A percentile compares a stretch with the other conserved stretches of the same genome.
These are phyloP conservation scores for Bursaphelenchus mucronatus DNA, from an alignment of 1,140 invertebrate genomes.

Conservation along the genomic window DNA sequence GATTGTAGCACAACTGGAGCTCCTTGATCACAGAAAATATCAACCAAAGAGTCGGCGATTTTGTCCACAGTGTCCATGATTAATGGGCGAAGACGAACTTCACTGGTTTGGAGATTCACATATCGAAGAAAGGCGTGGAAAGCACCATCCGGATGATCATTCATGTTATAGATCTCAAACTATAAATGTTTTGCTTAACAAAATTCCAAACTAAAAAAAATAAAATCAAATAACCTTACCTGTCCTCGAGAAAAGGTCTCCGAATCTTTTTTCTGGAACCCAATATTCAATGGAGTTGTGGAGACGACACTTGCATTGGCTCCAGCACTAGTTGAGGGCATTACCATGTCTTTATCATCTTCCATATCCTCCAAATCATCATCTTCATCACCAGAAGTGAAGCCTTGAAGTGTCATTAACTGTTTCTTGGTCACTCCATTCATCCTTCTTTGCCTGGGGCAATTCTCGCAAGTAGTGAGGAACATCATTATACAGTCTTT, in stretches of 20 bases:
- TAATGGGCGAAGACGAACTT: constrained; percentile 16
- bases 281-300: constrained; percentile 3
- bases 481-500: constrained; percentile 25
- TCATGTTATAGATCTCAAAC: constrained; percentile 24
- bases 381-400: constrained; percentile 11
- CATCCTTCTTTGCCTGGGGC: constrained; percentile 20
- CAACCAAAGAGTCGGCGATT: constrained; percentile 15
- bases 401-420: neutral
- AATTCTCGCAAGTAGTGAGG: constrained; percentile 9
- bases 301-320: constrained; percentile 11
- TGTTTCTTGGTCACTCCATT: constrained; percentile 10
- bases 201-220: neutral
- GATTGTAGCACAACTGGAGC: constrained; percentile 17
- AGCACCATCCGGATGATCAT: constrained; percentile 10
- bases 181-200: neutral
- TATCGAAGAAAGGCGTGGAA: constrained; percentile 17
- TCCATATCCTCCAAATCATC: constrained; percentile 5
- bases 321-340: neutral
- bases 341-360: constrained; percentile 6
- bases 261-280: constrained; percentile 6
- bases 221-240: constrained; percentile 1
- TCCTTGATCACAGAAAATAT: constrained; percentile 22
- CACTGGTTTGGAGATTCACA: constrained; percentile 10
- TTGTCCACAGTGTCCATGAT: constrained; percentile 10
- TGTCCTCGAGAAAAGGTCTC: constrained; percentile 28